Conservation (phyloP, 1,140 invertebrate species). For the Eurosta solidaginis region DNA sequence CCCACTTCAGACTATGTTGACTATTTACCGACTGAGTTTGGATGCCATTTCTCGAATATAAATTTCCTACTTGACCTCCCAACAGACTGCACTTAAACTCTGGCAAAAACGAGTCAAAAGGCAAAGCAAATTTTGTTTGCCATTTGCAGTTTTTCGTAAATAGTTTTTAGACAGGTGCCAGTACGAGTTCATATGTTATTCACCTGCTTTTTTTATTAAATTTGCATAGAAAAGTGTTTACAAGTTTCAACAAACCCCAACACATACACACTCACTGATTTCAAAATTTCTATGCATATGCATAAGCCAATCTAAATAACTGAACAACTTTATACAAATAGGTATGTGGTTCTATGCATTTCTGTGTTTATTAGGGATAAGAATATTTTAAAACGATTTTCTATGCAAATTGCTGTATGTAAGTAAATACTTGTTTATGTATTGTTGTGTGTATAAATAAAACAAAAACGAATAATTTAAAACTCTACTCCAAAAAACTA, state of each 20-base stretch:
- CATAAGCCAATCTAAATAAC: not conserved
- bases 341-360: too few species aligned
- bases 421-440: not conserved
- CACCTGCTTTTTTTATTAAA: not conserved
- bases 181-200: not conserved
- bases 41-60: too few species aligned
- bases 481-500: not conserved
- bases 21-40: too few species aligned
- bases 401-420: not conserved
- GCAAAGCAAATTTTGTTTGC: not conserved
- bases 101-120: not conserved
- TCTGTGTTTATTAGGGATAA: not conserved
- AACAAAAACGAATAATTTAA: not conserved
- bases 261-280: not conserved
- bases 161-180: not conserved
- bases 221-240: not conserved
- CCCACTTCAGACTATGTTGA: too few species aligned
- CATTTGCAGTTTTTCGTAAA: conserved; percentile 6
- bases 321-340: not conserved
- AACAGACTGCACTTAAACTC: not conserved
- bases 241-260: not conserved
- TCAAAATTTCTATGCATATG: too few species aligned
- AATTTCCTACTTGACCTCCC: not conserved
- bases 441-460: too few species aligned
- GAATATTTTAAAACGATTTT: not conserved